Evolutionary conservation across 2,113 vertebrate genomes (phyloP).

Genomic region (Greenwoodochromis staneri): DNA sequence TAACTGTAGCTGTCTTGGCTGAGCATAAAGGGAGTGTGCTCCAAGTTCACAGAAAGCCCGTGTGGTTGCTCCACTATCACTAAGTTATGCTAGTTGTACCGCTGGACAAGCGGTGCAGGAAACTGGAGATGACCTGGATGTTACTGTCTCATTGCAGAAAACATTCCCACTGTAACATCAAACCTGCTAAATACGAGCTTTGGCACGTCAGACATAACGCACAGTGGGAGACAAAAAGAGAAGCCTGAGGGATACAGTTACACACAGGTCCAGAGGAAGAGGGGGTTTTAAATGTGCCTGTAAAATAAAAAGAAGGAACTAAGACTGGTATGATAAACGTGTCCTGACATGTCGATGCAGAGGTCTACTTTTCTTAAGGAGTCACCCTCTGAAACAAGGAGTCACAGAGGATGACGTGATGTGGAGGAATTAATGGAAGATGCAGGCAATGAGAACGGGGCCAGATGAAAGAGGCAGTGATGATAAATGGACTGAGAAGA

Average conservation of each 20-base stretch:
- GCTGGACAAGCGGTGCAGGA: neutral
- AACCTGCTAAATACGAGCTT: neutral
- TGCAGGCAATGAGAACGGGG: neutral
- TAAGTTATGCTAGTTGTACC: neutral
- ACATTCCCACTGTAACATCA: neutral
- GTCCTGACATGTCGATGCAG: conserved; percentile 37
- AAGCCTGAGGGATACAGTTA: neutral
- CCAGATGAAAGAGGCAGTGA: neutral
- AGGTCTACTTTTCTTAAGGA: neutral
- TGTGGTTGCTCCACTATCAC: neutral
- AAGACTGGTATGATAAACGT: neutral
- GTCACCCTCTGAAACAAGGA: neutral
- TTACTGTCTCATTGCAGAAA: neutral
- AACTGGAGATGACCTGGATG: conserved; percentile 1
- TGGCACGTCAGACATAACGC: neutral
- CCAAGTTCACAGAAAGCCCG: neutral
- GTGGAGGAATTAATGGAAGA: neutral
- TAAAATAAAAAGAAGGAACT: neutral
- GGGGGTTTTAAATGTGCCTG: neutral
- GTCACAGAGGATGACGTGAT: neutral
- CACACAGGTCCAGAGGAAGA: neutral
- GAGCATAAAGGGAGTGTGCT: neutral
- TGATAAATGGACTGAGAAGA: neutral
- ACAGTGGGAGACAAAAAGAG: neutral
- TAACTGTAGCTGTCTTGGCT: neutral